A percentile compares a stretch with the other conserved stretches of the same genome.
Evolutionary conservation across 2,888 invertebrate genomes (phyloP).

Genomic region (Bembecia ichneumoniformis): DNA sequence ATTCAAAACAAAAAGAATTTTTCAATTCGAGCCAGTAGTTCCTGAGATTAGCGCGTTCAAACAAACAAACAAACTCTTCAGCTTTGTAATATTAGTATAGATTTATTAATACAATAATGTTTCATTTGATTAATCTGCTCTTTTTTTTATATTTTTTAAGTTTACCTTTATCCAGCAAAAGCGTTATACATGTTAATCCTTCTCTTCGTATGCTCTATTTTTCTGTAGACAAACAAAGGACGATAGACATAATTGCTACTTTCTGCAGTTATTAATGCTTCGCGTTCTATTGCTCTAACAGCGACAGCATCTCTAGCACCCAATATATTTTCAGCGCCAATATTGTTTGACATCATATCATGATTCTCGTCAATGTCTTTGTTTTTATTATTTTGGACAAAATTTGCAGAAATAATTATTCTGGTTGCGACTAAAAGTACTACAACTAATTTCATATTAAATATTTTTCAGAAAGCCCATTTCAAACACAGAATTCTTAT

Average conservation of each 20-base stretch:
- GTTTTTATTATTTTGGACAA: neutral
- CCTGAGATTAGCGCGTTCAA: too few species aligned
- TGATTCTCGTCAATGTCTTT: neutral
- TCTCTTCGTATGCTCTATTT: conserved; percentile 51
- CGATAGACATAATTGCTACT: conserved; percentile 42
- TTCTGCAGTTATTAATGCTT: conserved; percentile 29
- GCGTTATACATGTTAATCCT: conserved; percentile 57
- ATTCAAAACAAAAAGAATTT: too few species aligned
- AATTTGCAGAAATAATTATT: neutral
- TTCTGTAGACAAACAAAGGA: conserved; percentile 52
- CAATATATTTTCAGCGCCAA: neutral
- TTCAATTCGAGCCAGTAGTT: too few species aligned
- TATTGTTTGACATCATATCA: neutral
- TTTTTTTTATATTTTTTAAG: too few species aligned
- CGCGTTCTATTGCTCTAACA: neutral
- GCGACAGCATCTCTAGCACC: neutral
- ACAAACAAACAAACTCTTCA: too few species aligned
- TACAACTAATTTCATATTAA: neutral
- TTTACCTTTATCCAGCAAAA: conserved; percentile 42
- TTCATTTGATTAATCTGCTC: too few species aligned
- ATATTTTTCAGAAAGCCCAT: neutral
- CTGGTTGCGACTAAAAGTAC: neutral
- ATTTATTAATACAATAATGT: too few species aligned
- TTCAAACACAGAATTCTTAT: neutral
- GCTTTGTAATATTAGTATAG: too few species aligned